A percentile compares a stretch with the other conserved stretches of the same genome.
phyloP scores from a whole-genome alignment of 2,888 invertebrate species.

The Lycophotia porphyrea region DNA sequence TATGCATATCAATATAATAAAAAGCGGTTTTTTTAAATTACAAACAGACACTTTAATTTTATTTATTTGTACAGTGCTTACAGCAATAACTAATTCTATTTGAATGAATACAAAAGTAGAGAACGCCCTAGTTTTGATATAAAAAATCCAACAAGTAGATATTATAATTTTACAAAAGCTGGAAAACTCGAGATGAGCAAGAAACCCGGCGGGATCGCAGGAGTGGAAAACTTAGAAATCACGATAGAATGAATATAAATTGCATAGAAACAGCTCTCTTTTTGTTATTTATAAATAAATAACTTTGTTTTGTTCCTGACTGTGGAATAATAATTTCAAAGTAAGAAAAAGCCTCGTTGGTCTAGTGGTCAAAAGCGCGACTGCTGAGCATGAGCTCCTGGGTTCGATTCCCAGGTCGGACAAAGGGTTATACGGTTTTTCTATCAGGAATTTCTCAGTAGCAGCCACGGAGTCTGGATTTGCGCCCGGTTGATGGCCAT shows the following conservation, averaged over 20 bases:
- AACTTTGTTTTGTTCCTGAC: neutral
- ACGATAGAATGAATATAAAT: constrained; percentile 33
- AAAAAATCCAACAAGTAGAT: constrained; percentile 3
- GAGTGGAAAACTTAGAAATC: constrained; percentile 36
- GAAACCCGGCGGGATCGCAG: constrained; percentile 14
- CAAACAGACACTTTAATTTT: no score
- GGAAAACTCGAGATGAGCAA: constrained; percentile 11
- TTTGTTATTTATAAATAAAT: neutral
- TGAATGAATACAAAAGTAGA: neutral
- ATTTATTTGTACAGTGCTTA: no score
- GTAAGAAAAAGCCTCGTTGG: no score
- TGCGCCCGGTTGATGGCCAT: no score
- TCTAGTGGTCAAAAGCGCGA: no score
- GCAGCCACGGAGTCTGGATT: no score
- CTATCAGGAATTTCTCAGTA: no score
- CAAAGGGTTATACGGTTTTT: no score
- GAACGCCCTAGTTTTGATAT: neutral
- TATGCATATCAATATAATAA: no score
- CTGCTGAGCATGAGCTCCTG: no score
- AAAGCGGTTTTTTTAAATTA: no score
- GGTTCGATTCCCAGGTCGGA: no score
- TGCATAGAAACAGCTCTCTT: constrained; percentile 3
- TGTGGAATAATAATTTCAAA: neutral
- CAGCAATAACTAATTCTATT: neutral
- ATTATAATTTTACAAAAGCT: constrained; percentile 21